A percentile compares a stretch with the other conserved stretches of the same genome.
Evolutionary conservation across 2,113 vertebrate species (phyloP).

Genomic region (Herpetotheres cachinnans): DNA sequence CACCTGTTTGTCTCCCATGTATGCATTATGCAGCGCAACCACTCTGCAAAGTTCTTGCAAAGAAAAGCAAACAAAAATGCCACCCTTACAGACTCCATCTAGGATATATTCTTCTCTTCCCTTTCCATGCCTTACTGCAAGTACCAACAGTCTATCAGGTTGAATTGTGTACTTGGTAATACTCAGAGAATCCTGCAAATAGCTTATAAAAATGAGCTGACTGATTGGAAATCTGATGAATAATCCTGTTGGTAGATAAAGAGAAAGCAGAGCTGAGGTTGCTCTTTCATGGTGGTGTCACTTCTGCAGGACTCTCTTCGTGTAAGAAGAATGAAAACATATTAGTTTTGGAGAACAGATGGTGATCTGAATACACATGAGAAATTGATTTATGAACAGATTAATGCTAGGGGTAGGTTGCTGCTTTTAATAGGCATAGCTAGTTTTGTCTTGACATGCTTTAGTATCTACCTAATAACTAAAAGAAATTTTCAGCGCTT

Average conservation of each 20-base stretch:
- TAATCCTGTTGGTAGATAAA: not conserved
- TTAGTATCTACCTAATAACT: not conserved
- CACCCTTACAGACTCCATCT: not conserved
- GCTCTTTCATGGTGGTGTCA: not conserved
- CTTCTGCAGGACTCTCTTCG: not conserved
- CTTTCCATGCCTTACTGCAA: not conserved
- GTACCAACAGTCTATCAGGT: not conserved
- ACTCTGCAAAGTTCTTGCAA: not conserved
- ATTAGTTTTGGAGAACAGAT: not conserved
- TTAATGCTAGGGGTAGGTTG: not conserved
- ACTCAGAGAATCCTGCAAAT: not conserved
- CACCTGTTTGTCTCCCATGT: not conserved
- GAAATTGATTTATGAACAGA: not conserved
- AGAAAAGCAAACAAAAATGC: not conserved
- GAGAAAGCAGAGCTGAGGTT: not conserved
- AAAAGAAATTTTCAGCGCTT: not conserved
- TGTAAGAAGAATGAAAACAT: not conserved
- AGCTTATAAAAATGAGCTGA: not conserved
- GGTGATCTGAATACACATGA: not conserved
- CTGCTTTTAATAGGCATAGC: not conserved
- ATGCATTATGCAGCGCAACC: not conserved
- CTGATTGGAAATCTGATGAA: not conserved
- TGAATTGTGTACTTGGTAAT: not conserved
- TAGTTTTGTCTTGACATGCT: not conserved
- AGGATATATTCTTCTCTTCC: not conserved